These are phyloP conservation scores for Drosophila acutilabella DNA, from an alignment of 2,888 invertebrate species.

Conservation along the genomic window DNA sequence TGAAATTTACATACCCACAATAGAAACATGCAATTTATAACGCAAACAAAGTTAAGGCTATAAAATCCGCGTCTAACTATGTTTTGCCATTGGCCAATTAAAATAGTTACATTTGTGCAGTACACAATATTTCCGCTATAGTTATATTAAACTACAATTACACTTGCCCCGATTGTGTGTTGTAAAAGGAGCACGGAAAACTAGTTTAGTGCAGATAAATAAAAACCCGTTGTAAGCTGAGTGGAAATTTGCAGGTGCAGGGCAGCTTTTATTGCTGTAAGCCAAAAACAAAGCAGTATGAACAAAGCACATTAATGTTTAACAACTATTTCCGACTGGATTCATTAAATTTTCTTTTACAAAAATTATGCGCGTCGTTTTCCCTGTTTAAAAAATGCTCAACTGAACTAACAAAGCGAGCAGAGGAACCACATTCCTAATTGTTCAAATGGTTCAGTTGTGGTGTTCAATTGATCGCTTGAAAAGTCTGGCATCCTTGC, in stretches of 20 bases:
- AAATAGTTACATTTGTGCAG: slow-evolving; percentile 62
- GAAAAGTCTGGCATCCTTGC: slow-evolving; percentile 10
- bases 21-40: slow-evolving; percentile 38
- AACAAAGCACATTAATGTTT: background rate
- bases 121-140: slow-evolving; percentile 68
- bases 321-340: background rate
- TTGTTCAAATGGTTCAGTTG: too few species aligned
- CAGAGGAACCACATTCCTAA: too few species aligned
- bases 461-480: too few species aligned
- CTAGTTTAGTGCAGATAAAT: slow-evolving; percentile 12
- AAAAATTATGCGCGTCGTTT: too few species aligned
- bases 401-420: too few species aligned
- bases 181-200: slow-evolving; percentile 35
- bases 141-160: slow-evolving; percentile 40
- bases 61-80: slow-evolving; percentile 20
- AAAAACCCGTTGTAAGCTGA: background rate
- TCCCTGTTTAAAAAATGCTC: too few species aligned
- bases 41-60: slow-evolving; percentile 28
- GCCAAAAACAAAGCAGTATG: background rate
- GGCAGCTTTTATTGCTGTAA: slow-evolving; percentile 1
- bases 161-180: slow-evolving; percentile 12
- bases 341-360: too few species aligned
- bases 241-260: slow-evolving; percentile 19
- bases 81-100: slow-evolving; percentile 60
- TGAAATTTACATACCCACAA: slow-evolving; percentile 47